Conservation (phyloP, 2,113 vertebrate species). For the Sinocyclocheilus anshuiensis region DNA sequence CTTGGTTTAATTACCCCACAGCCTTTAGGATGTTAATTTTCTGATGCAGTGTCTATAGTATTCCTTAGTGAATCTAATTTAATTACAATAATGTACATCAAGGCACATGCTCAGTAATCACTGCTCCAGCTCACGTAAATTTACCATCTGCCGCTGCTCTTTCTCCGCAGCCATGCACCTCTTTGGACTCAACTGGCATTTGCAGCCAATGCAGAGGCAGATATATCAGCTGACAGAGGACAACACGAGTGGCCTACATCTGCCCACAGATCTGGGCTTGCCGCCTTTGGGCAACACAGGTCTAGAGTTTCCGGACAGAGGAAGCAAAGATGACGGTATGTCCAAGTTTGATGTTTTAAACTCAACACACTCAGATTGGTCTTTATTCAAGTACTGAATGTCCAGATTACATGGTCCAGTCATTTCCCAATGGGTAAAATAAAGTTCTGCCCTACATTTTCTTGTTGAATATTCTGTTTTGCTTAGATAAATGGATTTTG, state of each 20-base stretch:
- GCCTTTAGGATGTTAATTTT: conserved; percentile 8
- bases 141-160: conserved; percentile 40
- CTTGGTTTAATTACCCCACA: conserved; percentile 30
- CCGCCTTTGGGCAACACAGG: conserved; percentile 95
- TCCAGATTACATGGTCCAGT: neutral
- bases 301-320: conserved; percentile 90
- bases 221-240: conserved; percentile 96
- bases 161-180: conserved; percentile 96
- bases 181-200: conserved; percentile 99
- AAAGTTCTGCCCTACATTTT: neutral
- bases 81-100: conserved; percentile 33
- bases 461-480: neutral
- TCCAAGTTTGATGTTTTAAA: conserved; percentile 25
- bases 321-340: conserved; percentile 93
- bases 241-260: conserved; percentile 90
- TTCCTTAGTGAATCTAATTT: conserved; percentile 31
- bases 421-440: neutral
- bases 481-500: neutral
- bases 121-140: neutral
- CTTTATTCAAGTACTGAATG: neutral
- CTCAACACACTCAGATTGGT: neutral
- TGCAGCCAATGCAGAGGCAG: conserved; percentile 96
- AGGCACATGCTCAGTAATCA: conserved; percentile 22
- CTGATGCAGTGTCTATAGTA: conserved; percentile 14
- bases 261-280: conserved; percentile 93